phyloP scores from a whole-genome alignment of 30 jellyfish, hydroid and myxozoan genomes.

The Hydractinia echinata region DNA sequence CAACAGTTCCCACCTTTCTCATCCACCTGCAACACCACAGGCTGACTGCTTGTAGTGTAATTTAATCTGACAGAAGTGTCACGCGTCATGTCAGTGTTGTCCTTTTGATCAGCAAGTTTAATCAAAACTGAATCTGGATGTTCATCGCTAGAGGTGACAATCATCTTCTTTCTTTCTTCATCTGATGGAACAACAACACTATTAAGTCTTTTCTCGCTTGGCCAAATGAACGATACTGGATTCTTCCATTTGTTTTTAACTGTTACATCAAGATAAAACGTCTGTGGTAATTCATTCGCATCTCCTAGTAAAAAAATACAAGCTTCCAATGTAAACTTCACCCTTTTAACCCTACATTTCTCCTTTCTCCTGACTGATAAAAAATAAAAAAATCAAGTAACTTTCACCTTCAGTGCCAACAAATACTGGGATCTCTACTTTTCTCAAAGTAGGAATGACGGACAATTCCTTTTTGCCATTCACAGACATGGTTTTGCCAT shows the following conservation, averaged over 20 bases:
- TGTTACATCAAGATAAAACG: neutral
- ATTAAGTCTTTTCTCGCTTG: neutral
- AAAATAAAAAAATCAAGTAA: too few species aligned
- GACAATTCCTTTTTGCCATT: neutral
- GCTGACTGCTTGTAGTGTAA: too few species aligned
- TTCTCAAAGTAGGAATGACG: conserved; percentile 6
- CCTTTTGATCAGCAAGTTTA: too few species aligned
- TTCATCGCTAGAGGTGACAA: conserved; percentile 2
- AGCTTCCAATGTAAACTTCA: too few species aligned
- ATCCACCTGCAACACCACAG: too few species aligned
- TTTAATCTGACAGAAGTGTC: too few species aligned
- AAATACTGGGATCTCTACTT: neutral
- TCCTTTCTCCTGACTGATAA: too few species aligned
- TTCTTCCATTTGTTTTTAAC: conserved; percentile 12
- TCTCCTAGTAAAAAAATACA: neutral
- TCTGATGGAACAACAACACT: neutral
- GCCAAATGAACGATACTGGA: conserved; percentile 15
- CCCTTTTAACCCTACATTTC: too few species aligned
- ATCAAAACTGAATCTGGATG: neutral
- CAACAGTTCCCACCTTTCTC: too few species aligned
- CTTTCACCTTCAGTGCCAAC: neutral
- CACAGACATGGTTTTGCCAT: neutral
- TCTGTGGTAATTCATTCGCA: conserved; percentile 1
- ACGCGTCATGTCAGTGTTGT: too few species aligned
- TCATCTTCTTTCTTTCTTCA: neutral